Conservation (phyloP, 2,113 vertebrate genomes). For the Pedionomus torquatus region DNA sequence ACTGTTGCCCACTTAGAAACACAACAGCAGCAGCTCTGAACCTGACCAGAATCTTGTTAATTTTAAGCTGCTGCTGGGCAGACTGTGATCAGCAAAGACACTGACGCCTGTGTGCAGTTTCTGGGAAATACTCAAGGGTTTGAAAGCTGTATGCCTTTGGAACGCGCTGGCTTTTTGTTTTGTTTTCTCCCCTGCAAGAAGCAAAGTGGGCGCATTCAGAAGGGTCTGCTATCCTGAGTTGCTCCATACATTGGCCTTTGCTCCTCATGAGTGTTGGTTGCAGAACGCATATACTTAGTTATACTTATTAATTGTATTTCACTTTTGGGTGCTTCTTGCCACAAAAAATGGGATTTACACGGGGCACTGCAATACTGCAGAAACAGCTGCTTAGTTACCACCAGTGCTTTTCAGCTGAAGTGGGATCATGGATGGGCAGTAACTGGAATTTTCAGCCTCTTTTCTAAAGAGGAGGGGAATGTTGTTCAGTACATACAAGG, state of each 20-base stretch:
- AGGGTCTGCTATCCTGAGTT: background rate
- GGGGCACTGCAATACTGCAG: background rate
- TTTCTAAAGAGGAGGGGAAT: background rate
- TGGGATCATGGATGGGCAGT: background rate
- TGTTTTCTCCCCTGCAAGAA: background rate
- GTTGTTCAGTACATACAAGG: background rate
- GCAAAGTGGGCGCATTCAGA: background rate
- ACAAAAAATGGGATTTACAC: background rate
- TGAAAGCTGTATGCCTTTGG: background rate
- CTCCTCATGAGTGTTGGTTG: background rate
- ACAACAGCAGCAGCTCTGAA: background rate
- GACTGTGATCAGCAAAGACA: background rate
- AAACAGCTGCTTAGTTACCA: background rate
- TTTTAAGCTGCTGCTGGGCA: conserved; percentile 5
- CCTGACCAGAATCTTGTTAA: background rate
- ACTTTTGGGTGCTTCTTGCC: background rate
- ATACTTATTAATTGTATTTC: background rate
- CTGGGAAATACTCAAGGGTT: background rate
- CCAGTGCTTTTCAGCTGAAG: background rate
- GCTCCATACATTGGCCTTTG: rapidly evolving
- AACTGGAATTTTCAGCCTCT: background rate
- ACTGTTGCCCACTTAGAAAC: background rate
- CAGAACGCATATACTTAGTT: background rate
- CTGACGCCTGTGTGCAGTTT: background rate
- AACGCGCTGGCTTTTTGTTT: background rate